These are phyloP conservation scores for Hofmannophila pseudospretella DNA, from an alignment of 2,888 invertebrate species.

Conservation along the genomic window DNA sequence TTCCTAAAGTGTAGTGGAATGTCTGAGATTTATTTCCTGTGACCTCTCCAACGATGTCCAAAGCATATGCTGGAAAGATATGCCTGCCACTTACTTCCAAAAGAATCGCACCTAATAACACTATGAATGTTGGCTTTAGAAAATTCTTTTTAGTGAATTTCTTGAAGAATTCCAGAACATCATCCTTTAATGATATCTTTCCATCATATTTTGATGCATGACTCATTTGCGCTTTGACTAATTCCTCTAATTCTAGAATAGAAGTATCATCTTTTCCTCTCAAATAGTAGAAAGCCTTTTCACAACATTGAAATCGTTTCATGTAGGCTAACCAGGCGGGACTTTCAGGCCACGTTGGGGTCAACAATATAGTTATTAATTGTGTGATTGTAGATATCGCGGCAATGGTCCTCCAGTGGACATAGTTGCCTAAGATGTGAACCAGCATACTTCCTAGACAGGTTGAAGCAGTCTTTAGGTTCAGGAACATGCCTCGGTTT, in stretches of 20 bases:
- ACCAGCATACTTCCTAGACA: slow-evolving; percentile 37
- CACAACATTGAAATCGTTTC: slow-evolving; percentile 62
- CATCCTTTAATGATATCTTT: slow-evolving; percentile 12
- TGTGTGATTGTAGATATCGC: slow-evolving; percentile 31
- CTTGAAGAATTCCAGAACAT: slow-evolving; percentile 21
- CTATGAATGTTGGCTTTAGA: slow-evolving; percentile 38
- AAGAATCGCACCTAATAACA: slow-evolving; percentile 29
- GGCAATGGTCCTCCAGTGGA: slow-evolving; percentile 39
- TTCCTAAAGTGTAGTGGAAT: slow-evolving; percentile 38
- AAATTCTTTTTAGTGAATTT: slow-evolving; percentile 46
- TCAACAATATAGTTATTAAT: slow-evolving; percentile 29
- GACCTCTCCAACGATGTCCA: slow-evolving; percentile 44
- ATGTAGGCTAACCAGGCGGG: slow-evolving; percentile 79
- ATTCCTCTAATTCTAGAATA: slow-evolving; percentile 29
- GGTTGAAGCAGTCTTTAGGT: slow-evolving; percentile 41
- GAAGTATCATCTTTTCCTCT: slow-evolving; percentile 46
- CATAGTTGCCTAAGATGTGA: slow-evolving; percentile 33
- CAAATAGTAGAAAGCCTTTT: slow-evolving; percentile 66
- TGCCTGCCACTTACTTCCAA: slow-evolving; percentile 47
- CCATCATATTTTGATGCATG: slow-evolving; percentile 10
- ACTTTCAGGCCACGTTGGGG: slow-evolving; percentile 76
- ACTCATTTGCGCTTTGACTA: slow-evolving; percentile 37
- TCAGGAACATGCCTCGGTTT: slow-evolving; percentile 31
- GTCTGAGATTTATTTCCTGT: slow-evolving; percentile 32
- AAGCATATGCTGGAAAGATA: slow-evolving; percentile 45